These are phyloP conservation scores for Palaemon carinicauda DNA, from an alignment of 1,140 invertebrate genomes.

Conservation along the genomic window DNA sequence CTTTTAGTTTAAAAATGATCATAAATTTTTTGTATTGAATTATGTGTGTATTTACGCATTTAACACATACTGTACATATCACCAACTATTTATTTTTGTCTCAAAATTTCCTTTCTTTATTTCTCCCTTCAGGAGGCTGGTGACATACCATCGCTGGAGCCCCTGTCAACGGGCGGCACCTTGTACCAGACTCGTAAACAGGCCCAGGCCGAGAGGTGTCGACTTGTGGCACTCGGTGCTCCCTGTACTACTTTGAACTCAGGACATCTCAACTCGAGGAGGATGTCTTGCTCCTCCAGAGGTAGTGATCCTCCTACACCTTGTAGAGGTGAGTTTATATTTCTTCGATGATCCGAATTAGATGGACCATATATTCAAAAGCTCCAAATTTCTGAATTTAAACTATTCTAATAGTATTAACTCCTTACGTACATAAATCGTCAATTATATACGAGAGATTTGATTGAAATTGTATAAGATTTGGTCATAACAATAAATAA, in stretches of 20 bases:
- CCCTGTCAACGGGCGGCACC: slow-evolving; percentile 14
- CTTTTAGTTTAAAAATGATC: too few species aligned
- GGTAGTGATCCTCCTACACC: neutral
- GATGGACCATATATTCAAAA: too few species aligned
- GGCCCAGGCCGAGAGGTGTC: slow-evolving; percentile 42
- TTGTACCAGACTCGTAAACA: slow-evolving; percentile 50
- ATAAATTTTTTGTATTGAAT: too few species aligned
- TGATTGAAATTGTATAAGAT: neutral
- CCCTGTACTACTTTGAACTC: neutral
- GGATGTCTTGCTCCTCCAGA: neutral
- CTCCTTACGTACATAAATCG: too few species aligned
- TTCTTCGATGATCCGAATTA: too few species aligned
- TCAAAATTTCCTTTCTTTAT: neutral
- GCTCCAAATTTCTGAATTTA: too few species aligned
- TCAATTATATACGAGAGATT: neutral
- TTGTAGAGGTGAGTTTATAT: too few species aligned
- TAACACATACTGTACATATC: too few species aligned
- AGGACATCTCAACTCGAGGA: too few species aligned
- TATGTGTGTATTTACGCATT: too few species aligned
- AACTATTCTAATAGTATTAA: too few species aligned
- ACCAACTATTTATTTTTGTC: neutral
- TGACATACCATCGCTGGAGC: slow-evolving; percentile 14
- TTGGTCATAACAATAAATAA: neutral
- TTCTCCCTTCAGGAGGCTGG: slow-evolving; percentile 5
- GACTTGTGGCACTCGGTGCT: slow-evolving; percentile 30